Percentiles rank a stretch among this genome's conserved stretches.
phyloP scores from a whole-genome alignment of 1,140 invertebrate genomes.

The Drosophila varians region DNA sequence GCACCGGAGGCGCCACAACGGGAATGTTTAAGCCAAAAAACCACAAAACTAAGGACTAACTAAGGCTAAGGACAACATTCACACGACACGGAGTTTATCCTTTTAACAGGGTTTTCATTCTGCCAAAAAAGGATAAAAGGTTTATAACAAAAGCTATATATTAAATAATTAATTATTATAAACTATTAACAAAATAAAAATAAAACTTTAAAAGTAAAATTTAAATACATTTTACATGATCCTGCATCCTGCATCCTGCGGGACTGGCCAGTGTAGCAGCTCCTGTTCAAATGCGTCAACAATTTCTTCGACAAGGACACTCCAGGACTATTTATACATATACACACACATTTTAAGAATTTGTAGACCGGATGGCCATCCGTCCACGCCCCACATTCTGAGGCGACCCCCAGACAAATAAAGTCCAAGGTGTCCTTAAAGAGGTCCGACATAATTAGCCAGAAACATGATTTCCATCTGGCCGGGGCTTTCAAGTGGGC shows the following conservation, averaged over 20 bases:
- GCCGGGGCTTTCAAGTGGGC: constrained; percentile 19
- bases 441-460: constrained; percentile 27
- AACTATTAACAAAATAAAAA: no score
- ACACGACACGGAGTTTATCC: not conserved
- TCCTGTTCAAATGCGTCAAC: constrained; percentile 47
- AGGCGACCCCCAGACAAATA: constrained; percentile 2
- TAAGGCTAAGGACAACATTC: not conserved
- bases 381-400: no score
- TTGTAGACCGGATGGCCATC: no score
- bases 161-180: not conserved
- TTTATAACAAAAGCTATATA: not conserved
- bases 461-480: constrained; percentile 34
- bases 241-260: not conserved
- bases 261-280: constrained; percentile 21
- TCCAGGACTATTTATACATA: not conserved
- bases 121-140: not conserved
- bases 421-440: not conserved
- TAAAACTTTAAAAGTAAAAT: no score
- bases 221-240: no score
- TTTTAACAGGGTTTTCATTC: not conserved
- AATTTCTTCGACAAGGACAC: constrained; percentile 56
- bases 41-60: no score
- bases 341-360: not conserved
- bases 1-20: constrained; percentile 7
- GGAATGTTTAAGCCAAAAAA: not conserved